Evolutionary conservation across 2,888 invertebrate genomes (phyloP), one percentile per base, ranked within the genome.

Genomic region (Palloptera scutellata): DNA sequence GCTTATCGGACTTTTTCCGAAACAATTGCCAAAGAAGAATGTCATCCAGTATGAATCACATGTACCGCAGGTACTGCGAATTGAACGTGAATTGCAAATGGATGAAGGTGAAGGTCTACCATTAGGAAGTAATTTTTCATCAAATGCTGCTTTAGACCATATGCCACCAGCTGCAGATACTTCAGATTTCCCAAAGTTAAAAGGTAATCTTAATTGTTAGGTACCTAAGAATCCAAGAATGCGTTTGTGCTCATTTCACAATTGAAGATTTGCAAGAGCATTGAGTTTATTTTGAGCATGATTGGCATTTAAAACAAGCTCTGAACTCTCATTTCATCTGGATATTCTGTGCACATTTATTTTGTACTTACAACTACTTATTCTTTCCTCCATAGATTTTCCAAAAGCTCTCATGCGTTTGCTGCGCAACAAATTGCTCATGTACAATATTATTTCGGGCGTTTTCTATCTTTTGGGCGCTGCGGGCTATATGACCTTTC

Each of bases 401-500:
- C 87, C 87, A 0, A 81, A 78, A 40, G 88, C 89, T 0, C 79
- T 91, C 60, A 87, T 87, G 79, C 85, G 90, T 54, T 81, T 92
- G 12, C 75, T 91, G 52, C 87, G 85, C 43, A 92, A 92, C 79
- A 89, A 89, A 79, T 82, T 91, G 11, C 86, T 92, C 64, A 87
- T 91, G 71, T 88, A 87, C 72, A 91, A 92, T 80, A 90, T 89
- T 52, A 81, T 89, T 2, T 88, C 90, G 42, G 90, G 87, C 4
- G 88, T 91, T 13, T 90, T 91, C 73, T 91, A 90, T 71, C 86
- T 91, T 54, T 79, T 90, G 60, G 89, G 89, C 40, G 87, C 87
- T 4, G 86, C 88, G 0, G 90, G 90, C 0, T 90, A 90, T 75
- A 89, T 91, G 78, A 92, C 91, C 12, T 93, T 90, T 79, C 85